Conservation (phyloP, 2,888 invertebrate genomes). For the Agriotes lineatus region DNA sequence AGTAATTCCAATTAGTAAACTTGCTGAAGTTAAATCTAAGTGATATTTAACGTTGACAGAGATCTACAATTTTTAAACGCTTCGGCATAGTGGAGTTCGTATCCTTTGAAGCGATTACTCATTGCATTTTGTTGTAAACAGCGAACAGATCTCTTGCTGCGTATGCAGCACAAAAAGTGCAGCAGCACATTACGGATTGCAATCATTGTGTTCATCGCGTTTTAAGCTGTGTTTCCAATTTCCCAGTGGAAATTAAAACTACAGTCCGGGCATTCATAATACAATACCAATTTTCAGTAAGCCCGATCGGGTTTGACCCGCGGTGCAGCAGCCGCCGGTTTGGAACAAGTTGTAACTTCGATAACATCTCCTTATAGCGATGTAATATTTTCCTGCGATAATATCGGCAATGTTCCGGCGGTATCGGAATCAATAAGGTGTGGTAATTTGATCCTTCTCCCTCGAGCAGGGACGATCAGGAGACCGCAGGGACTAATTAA, state of each 20-base stretch:
- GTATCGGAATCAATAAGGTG: conserved; percentile 44
- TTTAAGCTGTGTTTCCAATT: conserved; percentile 37
- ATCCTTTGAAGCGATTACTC: too few species aligned
- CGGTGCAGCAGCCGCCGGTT: conserved; percentile 22
- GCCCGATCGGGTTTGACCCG: conserved; percentile 25
- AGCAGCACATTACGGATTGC: conserved; percentile 1
- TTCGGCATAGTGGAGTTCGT: too few species aligned
- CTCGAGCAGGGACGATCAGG: conserved; percentile 35
- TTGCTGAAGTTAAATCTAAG: too few species aligned
- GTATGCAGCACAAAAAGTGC: conserved; percentile 10
- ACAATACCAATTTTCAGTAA: conserved; percentile 37
- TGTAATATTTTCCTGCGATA: conserved; percentile 37
- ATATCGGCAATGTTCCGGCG: conserved; percentile 31
- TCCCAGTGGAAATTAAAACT: conserved; percentile 44
- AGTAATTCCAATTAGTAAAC: too few species aligned
- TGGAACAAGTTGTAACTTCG: conserved; percentile 25
- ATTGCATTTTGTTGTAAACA: too few species aligned
- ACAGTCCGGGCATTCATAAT: conserved; percentile 37
- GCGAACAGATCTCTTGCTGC: too few species aligned
- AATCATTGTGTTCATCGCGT: conserved; percentile 18
- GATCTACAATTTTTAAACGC: too few species aligned
- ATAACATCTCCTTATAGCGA: conserved; percentile 28
- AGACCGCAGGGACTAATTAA: conserved; percentile 48
- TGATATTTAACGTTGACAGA: too few species aligned
- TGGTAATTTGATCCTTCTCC: conserved; percentile 42